phyloP scores from a whole-genome alignment of 1,140 invertebrate genomes.

The Drosophila lini region DNA sequence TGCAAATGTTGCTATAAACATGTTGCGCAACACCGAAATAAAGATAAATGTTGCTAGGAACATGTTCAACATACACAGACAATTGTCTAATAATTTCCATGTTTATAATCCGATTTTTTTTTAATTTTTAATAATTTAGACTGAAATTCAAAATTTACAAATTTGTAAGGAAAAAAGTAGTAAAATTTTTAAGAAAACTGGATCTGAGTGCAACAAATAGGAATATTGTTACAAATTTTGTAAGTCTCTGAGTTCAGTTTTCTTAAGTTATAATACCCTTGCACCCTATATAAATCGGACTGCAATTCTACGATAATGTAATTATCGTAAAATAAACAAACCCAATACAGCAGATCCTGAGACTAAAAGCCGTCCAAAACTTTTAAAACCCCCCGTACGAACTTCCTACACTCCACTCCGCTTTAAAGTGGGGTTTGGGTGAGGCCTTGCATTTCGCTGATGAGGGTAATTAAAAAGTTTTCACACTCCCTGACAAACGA shows the following conservation, averaged over 20 bases:
- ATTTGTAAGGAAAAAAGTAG: background rate
- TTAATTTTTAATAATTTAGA: background rate
- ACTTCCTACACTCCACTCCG: background rate
- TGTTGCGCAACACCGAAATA: no score
- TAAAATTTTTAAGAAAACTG: background rate
- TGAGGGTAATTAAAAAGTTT: constrained; percentile 81
- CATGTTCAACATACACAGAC: background rate
- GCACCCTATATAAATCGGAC: background rate
- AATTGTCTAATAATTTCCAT: background rate
- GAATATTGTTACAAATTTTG: background rate
- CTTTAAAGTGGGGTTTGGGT: constrained; percentile 5
- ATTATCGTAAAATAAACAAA: constrained; percentile 58
- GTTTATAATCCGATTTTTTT: background rate
- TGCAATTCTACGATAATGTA: constrained; percentile 51
- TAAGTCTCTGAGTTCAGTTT: background rate
- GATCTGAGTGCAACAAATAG: background rate
- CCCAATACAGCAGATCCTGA: constrained; percentile 12
- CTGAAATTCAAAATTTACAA: background rate
- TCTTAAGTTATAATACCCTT: background rate
- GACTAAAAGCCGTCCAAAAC: constrained; percentile 1
- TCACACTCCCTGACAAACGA: constrained; percentile 20
- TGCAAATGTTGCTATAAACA: background rate
- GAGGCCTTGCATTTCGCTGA: constrained; percentile 65
- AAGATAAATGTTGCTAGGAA: background rate
- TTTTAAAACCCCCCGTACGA: constrained; percentile 14